Percentiles rank a stretch among this genome's conserved stretches.
These are phyloP conservation scores for Podarcis muralis DNA, from an alignment of 2,113 vertebrate species.

Conservation along the genomic window DNA sequence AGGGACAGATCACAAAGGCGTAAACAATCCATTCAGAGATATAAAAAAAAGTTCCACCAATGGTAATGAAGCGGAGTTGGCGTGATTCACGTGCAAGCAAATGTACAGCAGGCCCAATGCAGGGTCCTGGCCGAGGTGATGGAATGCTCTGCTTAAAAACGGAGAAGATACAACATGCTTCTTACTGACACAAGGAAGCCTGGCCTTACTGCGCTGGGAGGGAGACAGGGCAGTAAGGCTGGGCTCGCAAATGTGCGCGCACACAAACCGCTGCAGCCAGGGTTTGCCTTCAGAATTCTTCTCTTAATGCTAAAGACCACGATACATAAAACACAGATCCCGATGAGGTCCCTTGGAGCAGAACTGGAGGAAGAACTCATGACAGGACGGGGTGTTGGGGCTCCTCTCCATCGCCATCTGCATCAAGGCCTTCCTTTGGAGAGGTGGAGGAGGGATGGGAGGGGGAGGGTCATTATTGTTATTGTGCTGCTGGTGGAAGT, in stretches of 20 bases:
- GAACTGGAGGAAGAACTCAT: constrained; percentile 80
- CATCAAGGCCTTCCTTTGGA: constrained; percentile 40
- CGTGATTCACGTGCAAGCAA: constrained; percentile 64
- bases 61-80: constrained; percentile 63
- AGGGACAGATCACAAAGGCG: constrained; percentile 66
- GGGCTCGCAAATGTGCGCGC: constrained; percentile 35
- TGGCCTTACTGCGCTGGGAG: constrained; percentile 89
- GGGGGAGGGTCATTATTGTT: constrained; percentile 78
- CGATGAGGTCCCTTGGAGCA: constrained; percentile 69
- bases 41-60: constrained; percentile 63
- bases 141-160: constrained; percentile 41
- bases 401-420: constrained; percentile 49
- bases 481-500: constrained; percentile 96
- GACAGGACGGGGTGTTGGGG: constrained; percentile 58
- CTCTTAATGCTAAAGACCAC: constrained; percentile 67
- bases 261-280: not conserved
- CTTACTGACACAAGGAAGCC: constrained; percentile 76
- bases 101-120: constrained; percentile 66
- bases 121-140: constrained; percentile 31
- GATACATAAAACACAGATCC: constrained; percentile 71
- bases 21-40: constrained; percentile 62
- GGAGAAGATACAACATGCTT: constrained; percentile 70
- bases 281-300: constrained; percentile 53
- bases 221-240: constrained; percentile 88
- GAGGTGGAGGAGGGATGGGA: constrained; percentile 55